phyloP scores from a whole-genome alignment of 2,888 invertebrate genomes.

The Cybosia mesomella region DNA sequence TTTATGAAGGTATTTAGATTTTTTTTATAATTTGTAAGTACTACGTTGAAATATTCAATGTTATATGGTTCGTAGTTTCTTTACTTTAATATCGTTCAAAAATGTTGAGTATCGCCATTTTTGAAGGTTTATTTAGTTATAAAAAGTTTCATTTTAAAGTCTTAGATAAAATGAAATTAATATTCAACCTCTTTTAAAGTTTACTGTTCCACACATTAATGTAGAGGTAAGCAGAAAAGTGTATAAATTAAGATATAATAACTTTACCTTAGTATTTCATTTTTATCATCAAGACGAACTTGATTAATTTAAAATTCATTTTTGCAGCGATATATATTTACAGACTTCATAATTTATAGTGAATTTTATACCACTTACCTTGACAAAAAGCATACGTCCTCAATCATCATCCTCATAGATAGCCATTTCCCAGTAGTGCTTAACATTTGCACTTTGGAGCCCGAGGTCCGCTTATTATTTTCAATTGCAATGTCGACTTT shows the following conservation, averaged over 20 bases:
- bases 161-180: neutral
- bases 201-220: neutral
- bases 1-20: constrained; percentile 16
- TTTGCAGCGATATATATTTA: no score
- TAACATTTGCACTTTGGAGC: no score
- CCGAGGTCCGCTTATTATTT: no score
- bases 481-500: no score
- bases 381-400: no score
- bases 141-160: neutral
- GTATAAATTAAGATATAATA: neutral
- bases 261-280: neutral
- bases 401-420: no score
- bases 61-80: neutral
- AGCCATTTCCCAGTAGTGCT: no score
- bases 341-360: no score
- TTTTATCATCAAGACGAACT: neutral
- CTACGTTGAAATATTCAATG: neutral
- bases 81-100: constrained; percentile 7
- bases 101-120: constrained; percentile 2
- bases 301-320: neutral
- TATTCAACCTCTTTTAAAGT: constrained; percentile 3
- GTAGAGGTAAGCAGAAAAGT: neutral
- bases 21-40: no score
- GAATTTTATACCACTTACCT: no score
- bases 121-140: constrained; percentile 2